These are phyloP conservation scores for Hydriomena furcata DNA, from an alignment of 2,888 invertebrate species.

Conservation along the genomic window DNA sequence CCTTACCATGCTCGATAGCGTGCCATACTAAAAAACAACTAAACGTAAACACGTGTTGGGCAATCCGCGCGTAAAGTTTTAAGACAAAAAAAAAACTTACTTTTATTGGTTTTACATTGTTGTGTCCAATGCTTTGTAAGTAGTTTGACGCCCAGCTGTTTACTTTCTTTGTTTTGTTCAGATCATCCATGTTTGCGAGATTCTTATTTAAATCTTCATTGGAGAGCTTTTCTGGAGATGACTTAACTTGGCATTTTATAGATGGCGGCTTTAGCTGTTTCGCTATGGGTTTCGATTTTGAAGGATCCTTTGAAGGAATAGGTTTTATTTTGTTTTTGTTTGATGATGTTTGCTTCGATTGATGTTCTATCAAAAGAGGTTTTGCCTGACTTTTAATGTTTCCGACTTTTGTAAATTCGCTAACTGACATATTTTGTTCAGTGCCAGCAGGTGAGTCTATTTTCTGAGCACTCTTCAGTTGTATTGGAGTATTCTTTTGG, in stretches of 20 bases:
- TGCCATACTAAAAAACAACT: neutral
- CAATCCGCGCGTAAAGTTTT: neutral
- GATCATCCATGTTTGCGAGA: conserved; percentile 2
- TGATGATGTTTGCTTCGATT: neutral
- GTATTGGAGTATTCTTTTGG: neutral
- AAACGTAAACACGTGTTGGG: neutral
- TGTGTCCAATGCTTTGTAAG: conserved; percentile 27
- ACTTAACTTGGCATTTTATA: neutral
- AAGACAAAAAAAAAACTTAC: conserved; percentile 23
- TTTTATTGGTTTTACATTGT: conserved; percentile 23
- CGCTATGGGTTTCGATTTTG: neutral
- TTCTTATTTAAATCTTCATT: conserved; percentile 13
- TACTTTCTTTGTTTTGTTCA: conserved; percentile 21
- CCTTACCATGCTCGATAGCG: neutral
- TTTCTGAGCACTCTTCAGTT: neutral
- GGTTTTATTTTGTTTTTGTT: neutral
- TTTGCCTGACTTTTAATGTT: neutral
- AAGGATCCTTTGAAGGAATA: neutral
- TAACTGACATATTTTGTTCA: neutral
- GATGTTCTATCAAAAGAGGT: neutral
- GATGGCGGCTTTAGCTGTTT: neutral
- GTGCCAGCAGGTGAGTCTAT: neutral
- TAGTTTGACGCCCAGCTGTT: conserved; percentile 30
- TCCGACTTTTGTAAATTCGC: neutral
- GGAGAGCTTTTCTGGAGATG: neutral